Conservation (phyloP, 2,797 vertebrate genomes). For the Mus caroli region DNA sequence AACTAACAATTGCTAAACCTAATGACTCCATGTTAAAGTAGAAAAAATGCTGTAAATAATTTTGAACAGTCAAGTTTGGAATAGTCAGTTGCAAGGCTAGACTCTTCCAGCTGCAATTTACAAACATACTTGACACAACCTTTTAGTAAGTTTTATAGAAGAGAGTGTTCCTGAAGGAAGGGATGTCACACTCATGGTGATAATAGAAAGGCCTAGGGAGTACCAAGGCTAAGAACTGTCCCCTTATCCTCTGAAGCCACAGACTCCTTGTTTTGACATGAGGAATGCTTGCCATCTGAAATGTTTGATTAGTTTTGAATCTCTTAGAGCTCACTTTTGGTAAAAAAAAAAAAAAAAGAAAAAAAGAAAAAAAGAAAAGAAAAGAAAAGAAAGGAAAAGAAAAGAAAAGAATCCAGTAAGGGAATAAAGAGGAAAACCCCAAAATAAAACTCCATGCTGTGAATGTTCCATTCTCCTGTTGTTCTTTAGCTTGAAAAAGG, state of each 20-base stretch:
- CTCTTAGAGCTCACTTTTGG: not conserved
- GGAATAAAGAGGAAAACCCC: constrained; percentile 20
- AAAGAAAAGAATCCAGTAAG: not conserved
- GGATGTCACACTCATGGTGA: not conserved
- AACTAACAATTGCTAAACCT: not conserved
- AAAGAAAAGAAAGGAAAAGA: not conserved
- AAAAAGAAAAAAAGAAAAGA: constrained; percentile 1
- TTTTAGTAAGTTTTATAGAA: not conserved
- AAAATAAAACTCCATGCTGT: not conserved
- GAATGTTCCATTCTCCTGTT: not conserved
- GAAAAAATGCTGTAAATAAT: not conserved
- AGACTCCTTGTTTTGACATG: not conserved
- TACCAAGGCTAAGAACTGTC: not conserved
- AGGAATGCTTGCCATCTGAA: not conserved
- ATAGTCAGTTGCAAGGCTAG: constrained; percentile 13
- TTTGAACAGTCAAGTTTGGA: constrained; percentile 9
- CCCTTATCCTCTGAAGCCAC: not conserved
- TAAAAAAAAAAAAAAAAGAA: not conserved
- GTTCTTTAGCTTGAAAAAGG: not conserved
- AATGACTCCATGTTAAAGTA: constrained; percentile 5
- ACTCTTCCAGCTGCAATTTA: constrained; percentile 25
- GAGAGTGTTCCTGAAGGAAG: not conserved
- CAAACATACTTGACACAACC: constrained; percentile 7
- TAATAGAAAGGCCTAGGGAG: not conserved
- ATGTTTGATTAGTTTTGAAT: constrained; percentile 18